phyloP scores from a whole-genome alignment of 2,888 invertebrate genomes.

The Ceratothoa steindachneri region DNA sequence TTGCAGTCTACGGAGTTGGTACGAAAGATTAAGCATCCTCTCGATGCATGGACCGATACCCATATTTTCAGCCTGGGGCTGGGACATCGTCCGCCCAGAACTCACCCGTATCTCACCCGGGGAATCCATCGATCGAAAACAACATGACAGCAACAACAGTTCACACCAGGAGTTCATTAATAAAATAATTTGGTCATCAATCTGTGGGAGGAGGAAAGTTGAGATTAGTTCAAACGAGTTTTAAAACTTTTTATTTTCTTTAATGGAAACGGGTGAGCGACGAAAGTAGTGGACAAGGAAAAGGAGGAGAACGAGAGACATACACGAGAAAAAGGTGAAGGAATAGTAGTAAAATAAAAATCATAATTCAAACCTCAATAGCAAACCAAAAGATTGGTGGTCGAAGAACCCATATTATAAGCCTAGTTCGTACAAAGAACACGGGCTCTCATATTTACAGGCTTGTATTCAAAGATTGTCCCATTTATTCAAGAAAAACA shows the following conservation, averaged over 20 bases:
- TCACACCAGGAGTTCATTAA: constrained; percentile 98
- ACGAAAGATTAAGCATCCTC: constrained; percentile 89
- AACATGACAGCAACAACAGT: constrained; percentile 82
- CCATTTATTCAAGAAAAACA: no score
- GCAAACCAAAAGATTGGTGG: no score
- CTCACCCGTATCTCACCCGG: constrained; percentile 70
- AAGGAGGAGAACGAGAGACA: no score
- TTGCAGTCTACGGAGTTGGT: constrained; percentile 79
- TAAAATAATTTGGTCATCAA: constrained; percentile 94
- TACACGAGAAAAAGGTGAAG: no score
- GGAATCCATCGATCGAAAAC: constrained; percentile 85
- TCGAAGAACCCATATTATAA: no score
- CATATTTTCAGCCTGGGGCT: constrained; percentile 66
- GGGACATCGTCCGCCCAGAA: constrained; percentile 61
- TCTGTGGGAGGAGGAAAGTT: constrained; percentile 60
- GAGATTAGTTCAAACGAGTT: not conserved
- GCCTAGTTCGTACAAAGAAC: no score
- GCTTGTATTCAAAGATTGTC: no score
- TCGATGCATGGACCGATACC: constrained; percentile 69
- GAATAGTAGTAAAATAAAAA: no score
- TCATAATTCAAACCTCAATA: no score
- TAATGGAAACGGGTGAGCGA: not conserved
- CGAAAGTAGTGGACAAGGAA: not conserved
- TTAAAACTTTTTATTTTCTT: not conserved
- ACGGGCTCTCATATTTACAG: no score